These are phyloP conservation scores for Chroicocephalus ridibundus DNA, from an alignment of 2,113 vertebrate species.

Conservation along the genomic window DNA sequence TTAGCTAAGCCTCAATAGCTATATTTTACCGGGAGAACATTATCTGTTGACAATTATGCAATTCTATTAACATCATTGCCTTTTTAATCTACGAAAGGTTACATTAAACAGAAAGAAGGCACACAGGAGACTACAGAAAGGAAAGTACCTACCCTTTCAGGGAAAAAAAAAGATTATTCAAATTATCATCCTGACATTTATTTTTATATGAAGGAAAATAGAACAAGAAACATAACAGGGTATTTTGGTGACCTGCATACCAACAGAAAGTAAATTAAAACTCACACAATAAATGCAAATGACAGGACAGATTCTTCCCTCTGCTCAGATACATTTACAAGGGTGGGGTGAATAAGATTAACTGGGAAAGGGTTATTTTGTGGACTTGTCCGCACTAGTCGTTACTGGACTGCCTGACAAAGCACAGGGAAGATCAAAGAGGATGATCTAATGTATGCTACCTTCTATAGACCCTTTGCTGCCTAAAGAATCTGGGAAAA, in stretches of 20 bases:
- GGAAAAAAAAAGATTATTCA: conserved; percentile 5
- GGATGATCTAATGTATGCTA: neutral
- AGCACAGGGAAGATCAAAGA: neutral
- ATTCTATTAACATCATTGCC: conserved; percentile 71
- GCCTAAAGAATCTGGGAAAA: neutral
- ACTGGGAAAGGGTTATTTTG: neutral
- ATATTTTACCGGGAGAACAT: conserved; percentile 63
- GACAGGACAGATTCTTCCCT: neutral
- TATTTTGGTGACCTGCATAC: conserved; percentile 31
- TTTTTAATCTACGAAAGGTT: conserved; percentile 68
- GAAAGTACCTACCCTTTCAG: conserved; percentile 21
- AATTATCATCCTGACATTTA: conserved; percentile 40
- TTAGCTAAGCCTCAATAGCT: conserved; percentile 44
- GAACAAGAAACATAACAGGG: conserved; percentile 14
- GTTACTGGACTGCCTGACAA: neutral
- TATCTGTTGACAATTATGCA: conserved; percentile 69
- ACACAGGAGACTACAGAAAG: conserved; percentile 21
- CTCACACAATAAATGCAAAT: conserved; percentile 24
- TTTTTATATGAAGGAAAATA: conserved; percentile 42
- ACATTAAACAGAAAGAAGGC: conserved; percentile 58
- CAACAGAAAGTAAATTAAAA: conserved; percentile 39
- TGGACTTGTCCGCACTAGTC: neutral
- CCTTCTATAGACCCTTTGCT: neutral
- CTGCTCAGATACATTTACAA: neutral
- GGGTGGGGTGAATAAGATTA: neutral